These are phyloP conservation scores for Leptosomus discolor DNA, from an alignment of 2,113 vertebrate genomes.

Conservation along the genomic window DNA sequence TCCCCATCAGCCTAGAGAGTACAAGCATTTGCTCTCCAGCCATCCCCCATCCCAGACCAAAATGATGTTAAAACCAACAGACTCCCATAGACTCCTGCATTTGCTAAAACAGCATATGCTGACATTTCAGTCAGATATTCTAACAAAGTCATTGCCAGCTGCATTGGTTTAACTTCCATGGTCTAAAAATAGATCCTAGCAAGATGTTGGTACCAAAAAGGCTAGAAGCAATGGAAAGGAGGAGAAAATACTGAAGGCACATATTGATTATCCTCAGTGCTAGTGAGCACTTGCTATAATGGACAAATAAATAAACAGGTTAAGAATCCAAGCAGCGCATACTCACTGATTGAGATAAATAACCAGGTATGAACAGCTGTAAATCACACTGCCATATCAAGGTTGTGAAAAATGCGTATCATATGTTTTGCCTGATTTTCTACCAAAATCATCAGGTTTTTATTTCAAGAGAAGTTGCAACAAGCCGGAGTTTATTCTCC, in stretches of 20 bases:
- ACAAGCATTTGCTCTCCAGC: neutral
- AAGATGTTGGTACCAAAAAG: neutral
- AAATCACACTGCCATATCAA: neutral
- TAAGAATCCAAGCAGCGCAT: neutral
- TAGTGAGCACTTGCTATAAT: neutral
- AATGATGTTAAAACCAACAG: neutral
- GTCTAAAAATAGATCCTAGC: constrained; percentile 17
- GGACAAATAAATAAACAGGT: neutral
- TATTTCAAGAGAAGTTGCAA: neutral
- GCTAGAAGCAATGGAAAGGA: neutral
- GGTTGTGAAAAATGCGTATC: neutral
- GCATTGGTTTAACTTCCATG: neutral
- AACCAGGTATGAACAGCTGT: neutral
- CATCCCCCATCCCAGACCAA: neutral
- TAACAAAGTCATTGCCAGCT: neutral
- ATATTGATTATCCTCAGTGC: neutral
- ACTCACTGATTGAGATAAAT: neutral
- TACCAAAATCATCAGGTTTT: neutral
- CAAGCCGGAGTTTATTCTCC: neutral
- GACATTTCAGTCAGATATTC: neutral
- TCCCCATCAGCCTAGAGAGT: neutral
- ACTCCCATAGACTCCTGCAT: neutral
- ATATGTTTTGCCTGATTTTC: neutral
- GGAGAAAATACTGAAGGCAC: neutral
- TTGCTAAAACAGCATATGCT: neutral